Base-by-base conservation (phyloP, 1,140 invertebrate genomes). In the Diorhabda elongata region DNA sequence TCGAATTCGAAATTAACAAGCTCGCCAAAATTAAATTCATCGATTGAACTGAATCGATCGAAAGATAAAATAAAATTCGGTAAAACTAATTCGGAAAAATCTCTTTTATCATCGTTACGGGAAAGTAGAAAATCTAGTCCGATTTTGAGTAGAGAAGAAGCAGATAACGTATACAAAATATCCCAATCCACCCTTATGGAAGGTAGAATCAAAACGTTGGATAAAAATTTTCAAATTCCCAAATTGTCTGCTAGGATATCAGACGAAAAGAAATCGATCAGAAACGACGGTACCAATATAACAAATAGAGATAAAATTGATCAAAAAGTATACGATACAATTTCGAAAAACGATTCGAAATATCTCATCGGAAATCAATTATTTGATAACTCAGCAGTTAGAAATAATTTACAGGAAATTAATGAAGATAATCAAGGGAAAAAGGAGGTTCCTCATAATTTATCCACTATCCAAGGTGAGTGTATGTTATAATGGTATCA, bases 221-320 rank as follows among this genome's bases (percentile, higher is more conserved):
- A 93, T 76, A 92, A 91, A 2, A 93, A 92, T 76, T 94, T 93
- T 83, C 92, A 94, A 83, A 94, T 94, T 76, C 92, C 92, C 0
- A 94, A 94, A 81, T 77, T 93, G 63, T 91, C 90, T 0, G 87
- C 87, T 0, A 77, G 87, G 60, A 77, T 83, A n/a, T 79, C 8
- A 80, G 81, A 83, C 43, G 77, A 79, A 56, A 78, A 79, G 60
- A 77, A 79, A 63, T 61, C 72, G 11, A 70, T 66, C 26, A 73
- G 61, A 11, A 64, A 44, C 9, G 61, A 63, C 43, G 64, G 11
- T 11, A 41, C 56, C 26, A 64, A 52, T 26, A 42, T 44, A 8
- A 60, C 42, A 5, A 62, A 62, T 11, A 62, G 61, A 11, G 44
- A 44, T 44, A 62, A 44, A 44, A 41, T 42, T 43, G 63, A 64